Conservation (phyloP, 2,888 invertebrate genomes). For the Thereva nobilitata region DNA sequence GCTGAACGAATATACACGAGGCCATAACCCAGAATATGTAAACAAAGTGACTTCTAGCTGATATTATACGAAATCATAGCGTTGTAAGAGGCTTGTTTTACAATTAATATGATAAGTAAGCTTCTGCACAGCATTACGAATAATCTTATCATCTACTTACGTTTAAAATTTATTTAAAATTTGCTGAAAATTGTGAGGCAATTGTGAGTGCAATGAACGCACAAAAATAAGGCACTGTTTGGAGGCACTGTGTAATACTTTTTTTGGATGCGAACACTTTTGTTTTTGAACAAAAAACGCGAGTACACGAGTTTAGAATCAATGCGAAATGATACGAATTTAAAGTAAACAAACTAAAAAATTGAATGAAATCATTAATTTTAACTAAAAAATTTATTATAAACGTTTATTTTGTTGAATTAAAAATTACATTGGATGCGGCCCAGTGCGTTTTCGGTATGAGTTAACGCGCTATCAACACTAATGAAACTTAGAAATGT, state of each 20-base stretch:
- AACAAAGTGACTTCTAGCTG: constrained; percentile 22
- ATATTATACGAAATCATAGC: not conserved
- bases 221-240: constrained; percentile 33
- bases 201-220: constrained; percentile 31
- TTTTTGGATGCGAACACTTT: constrained; percentile 2
- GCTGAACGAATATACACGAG: constrained; percentile 21
- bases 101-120: not conserved
- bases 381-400: constrained; percentile 27
- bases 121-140: not conserved
- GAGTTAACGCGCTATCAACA: constrained; percentile 16
- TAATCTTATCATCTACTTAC: constrained; percentile 23
- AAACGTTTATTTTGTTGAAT: constrained; percentile 17
- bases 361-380: constrained; percentile 14
- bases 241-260: constrained; percentile 24
- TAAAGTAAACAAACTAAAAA: constrained; percentile 19
- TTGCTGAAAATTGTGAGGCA: constrained; percentile 12
- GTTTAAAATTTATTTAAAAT: constrained; percentile 20
- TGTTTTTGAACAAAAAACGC: not conserved
- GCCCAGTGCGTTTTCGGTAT: constrained; percentile 21
- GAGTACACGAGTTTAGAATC: not conserved
- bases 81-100: not conserved
- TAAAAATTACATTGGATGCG: constrained; percentile 23
- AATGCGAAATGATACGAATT: constrained; percentile 6
- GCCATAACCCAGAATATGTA: constrained; percentile 25
- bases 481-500: constrained; percentile 8